Conservation (phyloP, 2,113 vertebrate species). For the Corythaeola cristata region DNA sequence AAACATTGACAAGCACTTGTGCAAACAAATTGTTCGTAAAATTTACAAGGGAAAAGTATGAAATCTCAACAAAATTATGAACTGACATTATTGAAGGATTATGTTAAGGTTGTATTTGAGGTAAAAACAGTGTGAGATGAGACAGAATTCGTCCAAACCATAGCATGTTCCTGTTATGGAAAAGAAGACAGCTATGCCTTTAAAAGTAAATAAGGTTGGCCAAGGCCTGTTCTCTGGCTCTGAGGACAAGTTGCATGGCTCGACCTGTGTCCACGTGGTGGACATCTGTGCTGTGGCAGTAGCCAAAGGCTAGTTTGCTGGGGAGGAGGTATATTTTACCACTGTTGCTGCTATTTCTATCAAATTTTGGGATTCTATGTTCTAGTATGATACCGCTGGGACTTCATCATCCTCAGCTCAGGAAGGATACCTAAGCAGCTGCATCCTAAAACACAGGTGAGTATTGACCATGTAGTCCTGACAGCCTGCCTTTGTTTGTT, state of each 20-base stretch:
- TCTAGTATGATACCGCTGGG: not conserved
- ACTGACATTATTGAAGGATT: not conserved
- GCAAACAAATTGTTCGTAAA: not conserved
- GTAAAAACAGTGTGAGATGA: not conserved
- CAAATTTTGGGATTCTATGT: not conserved
- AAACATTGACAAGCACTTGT: not conserved
- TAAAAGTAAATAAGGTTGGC: not conserved
- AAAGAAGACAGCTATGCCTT: not conserved
- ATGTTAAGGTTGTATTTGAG: not conserved
- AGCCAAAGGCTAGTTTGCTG: not conserved
- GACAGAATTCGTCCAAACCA: not conserved
- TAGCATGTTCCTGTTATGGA: not conserved
- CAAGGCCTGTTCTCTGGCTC: not conserved
- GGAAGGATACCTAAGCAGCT: not conserved
- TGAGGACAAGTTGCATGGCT: not conserved
- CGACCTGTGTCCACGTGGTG: rapidly evolving
- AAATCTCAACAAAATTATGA: not conserved
- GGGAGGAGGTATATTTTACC: not conserved
- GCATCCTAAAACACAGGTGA: not conserved
- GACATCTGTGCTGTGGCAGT: not conserved
- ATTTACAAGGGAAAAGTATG: not conserved
- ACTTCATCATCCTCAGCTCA: not conserved
- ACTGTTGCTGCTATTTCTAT: not conserved
- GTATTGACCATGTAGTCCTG: not conserved
- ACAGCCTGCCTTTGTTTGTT: not conserved